Base-by-base conservation (phyloP, 2,888 invertebrate genomes). In the Leucozona laternaria region DNA sequence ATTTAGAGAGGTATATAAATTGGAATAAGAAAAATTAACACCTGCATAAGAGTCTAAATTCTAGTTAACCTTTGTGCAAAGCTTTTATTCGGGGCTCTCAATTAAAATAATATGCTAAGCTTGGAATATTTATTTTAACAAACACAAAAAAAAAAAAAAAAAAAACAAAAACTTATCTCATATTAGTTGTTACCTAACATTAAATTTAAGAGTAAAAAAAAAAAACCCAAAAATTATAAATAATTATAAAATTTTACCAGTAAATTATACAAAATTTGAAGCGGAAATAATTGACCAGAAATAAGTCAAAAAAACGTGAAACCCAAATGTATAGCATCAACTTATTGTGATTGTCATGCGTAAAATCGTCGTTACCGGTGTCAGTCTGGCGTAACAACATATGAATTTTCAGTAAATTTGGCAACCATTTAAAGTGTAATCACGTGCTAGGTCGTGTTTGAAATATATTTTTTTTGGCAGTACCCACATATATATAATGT, bases 401-500 rank as follows among this genome's bases (percentile, higher is more conserved):
- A 7, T 58, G 22, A 40, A 40, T 60, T 15, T 62, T 43, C 10
- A 53, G 31, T 53, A 48, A 72, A 62, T 50, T 45, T 75, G 58
- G 66, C 55, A 70, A 50, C 70, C 82, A 75, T 86, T 79, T 50
- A 82, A 55, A 82, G 66, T 82, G 78, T 75, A 78, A 79, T 86
- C 86, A 86, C 82, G 82, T 82, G 81, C 86, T 79, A 53, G 43
- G 75, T 37, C 64, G 82, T 57, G 72, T 75, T 43, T 79, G 73
- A 85, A 86, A 86, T 82, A 64, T 81, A 57, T 60, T 60, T 37
- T 60, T 37, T 28, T 37, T n/a, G 25, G 43, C 60, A 40, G 60
- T 40, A 15, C 34, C 28, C 20, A 22, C n/a, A 22, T 28, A 31
- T 55, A 4, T 55, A 8, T 45, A 20, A 34, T 50, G 50, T 68